phyloP scores from a whole-genome alignment of 2,888 invertebrate species.

The Melieria picta region DNA sequence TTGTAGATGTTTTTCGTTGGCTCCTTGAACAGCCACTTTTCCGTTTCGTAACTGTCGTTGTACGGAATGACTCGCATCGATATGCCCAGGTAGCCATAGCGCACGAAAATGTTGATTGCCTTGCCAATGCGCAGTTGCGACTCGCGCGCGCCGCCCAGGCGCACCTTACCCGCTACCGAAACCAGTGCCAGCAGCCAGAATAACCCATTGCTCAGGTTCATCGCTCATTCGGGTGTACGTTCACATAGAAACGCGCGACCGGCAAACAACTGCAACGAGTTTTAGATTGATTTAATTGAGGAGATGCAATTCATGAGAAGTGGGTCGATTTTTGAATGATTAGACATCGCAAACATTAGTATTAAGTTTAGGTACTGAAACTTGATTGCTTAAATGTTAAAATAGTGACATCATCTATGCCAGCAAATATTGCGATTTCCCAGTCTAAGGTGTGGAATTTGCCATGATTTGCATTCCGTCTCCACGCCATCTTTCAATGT shows the following conservation, averaged over 20 bases:
- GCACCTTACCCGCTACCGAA: slow-evolving; percentile 51
- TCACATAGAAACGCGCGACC: slow-evolving; percentile 20
- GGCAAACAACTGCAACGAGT: slow-evolving; percentile 13
- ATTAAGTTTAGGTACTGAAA: too few relatives aligned
- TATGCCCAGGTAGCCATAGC: slow-evolving; percentile 83
- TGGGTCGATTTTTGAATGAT: too few relatives aligned
- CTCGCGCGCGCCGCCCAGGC: slow-evolving; percentile 57
- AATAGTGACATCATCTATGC: too few relatives aligned
- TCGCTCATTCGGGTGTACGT: slow-evolving; percentile 50
- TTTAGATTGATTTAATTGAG: neutral
- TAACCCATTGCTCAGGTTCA: slow-evolving; percentile 59
- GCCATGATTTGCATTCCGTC: too few relatives aligned
- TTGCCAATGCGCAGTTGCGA: slow-evolving; percentile 76
- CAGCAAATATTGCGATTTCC: too few relatives aligned
- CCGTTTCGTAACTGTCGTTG: slow-evolving; percentile 82
- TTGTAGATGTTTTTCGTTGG: slow-evolving; percentile 71
- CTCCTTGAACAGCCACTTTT: slow-evolving; percentile 76
- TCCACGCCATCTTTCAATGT: too few relatives aligned
- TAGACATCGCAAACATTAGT: too few relatives aligned
- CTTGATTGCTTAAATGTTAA: too few relatives aligned
- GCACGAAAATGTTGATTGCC: slow-evolving; percentile 84
- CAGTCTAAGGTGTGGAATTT: too few relatives aligned
- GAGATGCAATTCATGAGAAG: neutral
- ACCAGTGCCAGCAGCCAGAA: slow-evolving; percentile 60
- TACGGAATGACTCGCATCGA: slow-evolving; percentile 86